phyloP scores from a whole-genome alignment of 2,888 invertebrate species.

The Caenorhabditis panamensis region DNA sequence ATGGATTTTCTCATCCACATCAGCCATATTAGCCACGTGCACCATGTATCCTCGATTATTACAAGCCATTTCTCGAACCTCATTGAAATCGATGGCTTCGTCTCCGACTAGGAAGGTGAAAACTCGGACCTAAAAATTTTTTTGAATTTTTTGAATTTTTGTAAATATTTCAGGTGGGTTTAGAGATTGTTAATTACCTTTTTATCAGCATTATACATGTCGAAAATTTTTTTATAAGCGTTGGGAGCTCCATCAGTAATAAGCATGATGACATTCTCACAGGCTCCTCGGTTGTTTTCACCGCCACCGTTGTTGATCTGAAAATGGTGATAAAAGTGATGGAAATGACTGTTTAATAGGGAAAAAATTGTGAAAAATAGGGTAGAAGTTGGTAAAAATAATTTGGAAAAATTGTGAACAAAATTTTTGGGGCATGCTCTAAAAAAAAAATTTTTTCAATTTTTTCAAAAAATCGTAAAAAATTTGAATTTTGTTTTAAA shows the following conservation, averaged over 20 bases:
- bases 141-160: too few species aligned
- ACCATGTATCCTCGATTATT: constrained; percentile 93
- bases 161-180: too few species aligned
- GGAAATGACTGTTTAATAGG: not conserved
- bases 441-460: not conserved
- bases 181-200: constrained; percentile 78
- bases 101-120: constrained; percentile 98
- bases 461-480: too few species aligned
- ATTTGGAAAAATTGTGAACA: too few species aligned
- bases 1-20: constrained; percentile 94
- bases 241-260: constrained; percentile 98
- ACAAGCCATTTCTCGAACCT: constrained; percentile 95
- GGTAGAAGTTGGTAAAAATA: too few species aligned
- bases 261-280: constrained; percentile 98
- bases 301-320: constrained; percentile 61
- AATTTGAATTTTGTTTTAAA: too few species aligned
- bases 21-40: constrained; percentile 95
- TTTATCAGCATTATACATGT: constrained; percentile 90
- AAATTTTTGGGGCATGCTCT: too few species aligned
- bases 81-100: constrained; percentile 91
- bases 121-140: constrained; percentile 88
- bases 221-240: constrained; percentile 93
- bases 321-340: not conserved
- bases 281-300: constrained; percentile 82
- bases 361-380: constrained; percentile 2